These are phyloP conservation scores for Lucinisca nassula DNA, from an alignment of 2,888 invertebrate genomes.

Conservation along the genomic window DNA sequence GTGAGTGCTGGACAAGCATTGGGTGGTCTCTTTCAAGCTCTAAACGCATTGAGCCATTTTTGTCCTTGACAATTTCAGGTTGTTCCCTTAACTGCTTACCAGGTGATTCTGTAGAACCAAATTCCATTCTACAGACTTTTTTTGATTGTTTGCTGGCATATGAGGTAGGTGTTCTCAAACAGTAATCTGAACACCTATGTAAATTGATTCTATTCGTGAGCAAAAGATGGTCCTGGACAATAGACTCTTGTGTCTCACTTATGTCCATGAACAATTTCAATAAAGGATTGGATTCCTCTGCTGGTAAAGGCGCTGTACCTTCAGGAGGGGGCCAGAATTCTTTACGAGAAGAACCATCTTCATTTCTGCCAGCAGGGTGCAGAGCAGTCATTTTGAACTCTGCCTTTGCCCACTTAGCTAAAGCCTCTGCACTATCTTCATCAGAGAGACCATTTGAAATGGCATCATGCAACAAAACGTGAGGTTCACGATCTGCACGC, in stretches of 20 bases:
- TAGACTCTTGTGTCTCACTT: conserved; percentile 11
- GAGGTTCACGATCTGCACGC: conserved; percentile 30
- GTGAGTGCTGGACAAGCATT: conserved; percentile 35
- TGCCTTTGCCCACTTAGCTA: not conserved
- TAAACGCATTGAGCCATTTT: not conserved
- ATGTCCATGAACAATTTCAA: conserved; percentile 27
- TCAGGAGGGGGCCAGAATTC: conserved; percentile 32
- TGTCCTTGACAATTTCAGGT: conserved; percentile 21
- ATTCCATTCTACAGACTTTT: conserved; percentile 59
- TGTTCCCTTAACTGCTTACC: conserved; percentile 19
- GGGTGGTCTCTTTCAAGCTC: conserved; percentile 10
- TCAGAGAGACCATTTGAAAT: conserved; percentile 4
- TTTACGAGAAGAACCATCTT: conserved; percentile 15
- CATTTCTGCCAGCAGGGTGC: conserved; percentile 27
- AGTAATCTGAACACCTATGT: conserved; percentile 31
- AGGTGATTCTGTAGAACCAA: conserved; percentile 41
- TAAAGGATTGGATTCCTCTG: conserved; percentile 14
- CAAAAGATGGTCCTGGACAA: conserved; percentile 22
- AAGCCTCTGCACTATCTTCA: conserved; percentile 8
- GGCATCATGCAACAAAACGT: conserved; percentile 2
- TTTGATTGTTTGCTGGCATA: not conserved
- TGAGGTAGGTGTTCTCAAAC: not conserved
- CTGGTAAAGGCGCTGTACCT: conserved; percentile 20
- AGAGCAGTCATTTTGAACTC: conserved; percentile 9
- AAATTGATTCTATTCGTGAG: conserved; percentile 27